Evolutionary conservation across 2,797 vertebrate genomes (phyloP).

Genomic region (Hypotaenidia philippensis): DNA sequence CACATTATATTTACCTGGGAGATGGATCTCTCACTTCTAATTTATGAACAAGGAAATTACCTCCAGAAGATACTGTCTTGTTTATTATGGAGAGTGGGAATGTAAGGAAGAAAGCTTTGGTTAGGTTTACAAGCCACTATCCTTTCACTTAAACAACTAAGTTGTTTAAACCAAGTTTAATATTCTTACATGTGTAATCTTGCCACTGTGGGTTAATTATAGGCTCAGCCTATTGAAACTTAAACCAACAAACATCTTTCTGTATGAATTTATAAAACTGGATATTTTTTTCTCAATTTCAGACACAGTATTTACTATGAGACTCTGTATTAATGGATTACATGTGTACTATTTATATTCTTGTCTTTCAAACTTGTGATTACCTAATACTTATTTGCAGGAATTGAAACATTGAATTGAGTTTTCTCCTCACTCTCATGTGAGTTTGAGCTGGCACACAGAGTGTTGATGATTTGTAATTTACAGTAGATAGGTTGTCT

Average conservation of each 20-base stretch:
- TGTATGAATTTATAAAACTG: not conserved
- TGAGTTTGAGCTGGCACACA: not conserved
- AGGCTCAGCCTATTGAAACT: not conserved
- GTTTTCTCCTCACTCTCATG: not conserved
- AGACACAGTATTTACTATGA: not conserved
- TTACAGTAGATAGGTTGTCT: slow-evolving; percentile 12
- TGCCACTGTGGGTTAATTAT: not conserved
- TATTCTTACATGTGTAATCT: not conserved
- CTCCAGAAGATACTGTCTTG: not conserved
- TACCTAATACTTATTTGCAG: not conserved
- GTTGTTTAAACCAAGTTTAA: not conserved
- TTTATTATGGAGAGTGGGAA: not conserved
- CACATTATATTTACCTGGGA: not conserved
- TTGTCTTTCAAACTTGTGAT: not conserved
- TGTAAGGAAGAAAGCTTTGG: not conserved
- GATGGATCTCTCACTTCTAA: not conserved
- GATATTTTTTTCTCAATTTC: not conserved
- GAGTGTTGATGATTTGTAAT: not conserved
- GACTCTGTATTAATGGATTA: not conserved
- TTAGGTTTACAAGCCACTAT: not conserved
- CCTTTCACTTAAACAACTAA: not conserved
- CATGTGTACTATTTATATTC: not conserved
- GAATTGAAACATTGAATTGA: not conserved
- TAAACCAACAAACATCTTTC: not conserved
- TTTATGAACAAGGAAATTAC: not conserved